These are phyloP conservation scores for Heliconius cydno DNA, from an alignment of 2,888 invertebrate genomes.

Conservation along the genomic window DNA sequence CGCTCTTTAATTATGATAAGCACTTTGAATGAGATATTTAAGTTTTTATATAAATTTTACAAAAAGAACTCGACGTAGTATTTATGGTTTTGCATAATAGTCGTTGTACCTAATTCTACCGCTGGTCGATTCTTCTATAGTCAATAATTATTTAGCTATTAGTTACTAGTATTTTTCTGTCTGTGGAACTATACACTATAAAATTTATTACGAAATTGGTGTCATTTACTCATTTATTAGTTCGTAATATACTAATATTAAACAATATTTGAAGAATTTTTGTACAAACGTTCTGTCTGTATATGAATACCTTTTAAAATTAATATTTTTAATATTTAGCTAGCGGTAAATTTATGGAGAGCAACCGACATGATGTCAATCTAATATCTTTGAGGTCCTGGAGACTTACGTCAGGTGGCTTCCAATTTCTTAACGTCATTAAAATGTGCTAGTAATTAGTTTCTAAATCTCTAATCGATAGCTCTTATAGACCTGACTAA, in stretches of 20 bases:
- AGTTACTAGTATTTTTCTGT: not conserved
- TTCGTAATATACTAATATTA: not conserved
- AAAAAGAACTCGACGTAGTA: not conserved
- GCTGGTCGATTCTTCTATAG: not conserved
- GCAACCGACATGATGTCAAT: no score
- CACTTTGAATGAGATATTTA: not conserved
- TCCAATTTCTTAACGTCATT: no score
- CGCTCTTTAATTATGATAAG: not conserved
- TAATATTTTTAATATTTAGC: no score
- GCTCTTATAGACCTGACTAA: no score
- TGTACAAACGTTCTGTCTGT: no score
- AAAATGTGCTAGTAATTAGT: no score
- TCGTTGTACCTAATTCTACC: not conserved
- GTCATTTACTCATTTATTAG: not conserved
- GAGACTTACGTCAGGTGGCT: no score
- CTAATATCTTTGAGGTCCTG: no score
- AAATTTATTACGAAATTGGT: not conserved
- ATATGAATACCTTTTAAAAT: no score
- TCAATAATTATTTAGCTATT: not conserved
- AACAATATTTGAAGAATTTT: no score
- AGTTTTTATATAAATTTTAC: not conserved
- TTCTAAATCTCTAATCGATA: no score
- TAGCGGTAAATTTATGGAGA: no score
- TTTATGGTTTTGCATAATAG: not conserved
- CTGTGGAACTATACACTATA: not conserved